These are phyloP conservation scores for Nothobranchius kuhntae DNA, from an alignment of 2,113 vertebrate genomes.

Conservation along the genomic window DNA sequence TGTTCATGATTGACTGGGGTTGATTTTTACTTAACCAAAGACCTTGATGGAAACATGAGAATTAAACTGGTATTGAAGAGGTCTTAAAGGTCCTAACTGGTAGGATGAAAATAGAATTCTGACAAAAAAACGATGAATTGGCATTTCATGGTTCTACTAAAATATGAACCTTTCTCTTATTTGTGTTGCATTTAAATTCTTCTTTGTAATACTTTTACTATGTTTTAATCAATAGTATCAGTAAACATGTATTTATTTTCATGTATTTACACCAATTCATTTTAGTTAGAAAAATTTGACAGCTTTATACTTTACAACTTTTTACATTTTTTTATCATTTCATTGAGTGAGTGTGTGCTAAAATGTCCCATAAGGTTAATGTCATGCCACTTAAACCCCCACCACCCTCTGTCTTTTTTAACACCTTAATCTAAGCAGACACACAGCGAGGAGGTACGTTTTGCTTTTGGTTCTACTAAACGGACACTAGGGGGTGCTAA, in stretches of 20 bases:
- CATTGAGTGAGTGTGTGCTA: too few relatives aligned
- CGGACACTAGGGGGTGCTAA: too few relatives aligned
- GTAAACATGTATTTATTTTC: neutral
- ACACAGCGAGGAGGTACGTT: neutral
- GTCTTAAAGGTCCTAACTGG: slow-evolving; percentile 6
- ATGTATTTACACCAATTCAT: neutral
- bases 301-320: neutral
- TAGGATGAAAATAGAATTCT: neutral
- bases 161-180: too few relatives aligned
- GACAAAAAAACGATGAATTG: slow-evolving; percentile 3
- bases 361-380: too few relatives aligned
- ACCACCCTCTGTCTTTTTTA: neutral
- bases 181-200: slow-evolving; percentile 9
- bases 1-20: slow-evolving; percentile 33
- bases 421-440: neutral
- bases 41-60: slow-evolving; percentile 21
- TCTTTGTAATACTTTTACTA: neutral
- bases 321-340: neutral
- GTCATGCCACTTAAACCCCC: too few relatives aligned
- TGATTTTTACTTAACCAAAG: slow-evolving; percentile 22
- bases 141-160: too few relatives aligned
- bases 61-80: slow-evolving; percentile 25
- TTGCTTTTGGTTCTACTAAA: too few relatives aligned
- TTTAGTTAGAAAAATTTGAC: neutral
- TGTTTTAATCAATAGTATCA: neutral